These are phyloP conservation scores for Onychostruthus taczanowskii DNA, from an alignment of 2,113 vertebrate species.

Conservation along the genomic window DNA sequence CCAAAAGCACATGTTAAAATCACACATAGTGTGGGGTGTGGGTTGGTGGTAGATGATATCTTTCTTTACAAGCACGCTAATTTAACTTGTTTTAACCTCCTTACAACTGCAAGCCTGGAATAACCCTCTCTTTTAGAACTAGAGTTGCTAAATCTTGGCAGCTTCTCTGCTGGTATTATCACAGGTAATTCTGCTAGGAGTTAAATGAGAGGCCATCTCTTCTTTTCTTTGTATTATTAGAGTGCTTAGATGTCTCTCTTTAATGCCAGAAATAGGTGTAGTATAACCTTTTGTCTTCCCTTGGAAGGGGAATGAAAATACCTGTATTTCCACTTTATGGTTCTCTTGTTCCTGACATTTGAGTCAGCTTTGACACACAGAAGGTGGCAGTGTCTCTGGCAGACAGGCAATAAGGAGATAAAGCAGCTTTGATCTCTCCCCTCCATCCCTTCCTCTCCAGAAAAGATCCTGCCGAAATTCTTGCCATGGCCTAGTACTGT, in stretches of 20 bases:
- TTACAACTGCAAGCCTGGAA: background rate
- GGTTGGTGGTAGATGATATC: background rate
- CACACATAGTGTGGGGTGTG: background rate
- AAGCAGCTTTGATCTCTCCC: background rate
- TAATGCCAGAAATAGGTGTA: background rate
- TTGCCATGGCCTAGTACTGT: background rate
- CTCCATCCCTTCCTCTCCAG: background rate
- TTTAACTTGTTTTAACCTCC: constrained; percentile 6
- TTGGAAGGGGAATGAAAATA: background rate
- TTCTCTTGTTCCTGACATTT: background rate
- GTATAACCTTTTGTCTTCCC: background rate
- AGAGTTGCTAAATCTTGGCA: background rate
- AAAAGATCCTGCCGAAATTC: background rate
- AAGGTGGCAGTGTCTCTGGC: background rate
- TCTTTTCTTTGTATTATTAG: background rate
- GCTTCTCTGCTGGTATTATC: background rate
- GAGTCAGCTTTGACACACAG: background rate
- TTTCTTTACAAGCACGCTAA: background rate
- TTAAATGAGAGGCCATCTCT: background rate
- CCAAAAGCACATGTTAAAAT: constrained; percentile 12
- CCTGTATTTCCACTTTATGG: background rate
- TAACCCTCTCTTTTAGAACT: background rate
- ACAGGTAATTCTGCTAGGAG: background rate
- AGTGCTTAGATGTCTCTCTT: background rate
- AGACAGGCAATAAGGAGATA: background rate